Evolutionary conservation across 2,113 vertebrate species (phyloP).

Genomic region (Calyptommatus sinebrachiatus): DNA sequence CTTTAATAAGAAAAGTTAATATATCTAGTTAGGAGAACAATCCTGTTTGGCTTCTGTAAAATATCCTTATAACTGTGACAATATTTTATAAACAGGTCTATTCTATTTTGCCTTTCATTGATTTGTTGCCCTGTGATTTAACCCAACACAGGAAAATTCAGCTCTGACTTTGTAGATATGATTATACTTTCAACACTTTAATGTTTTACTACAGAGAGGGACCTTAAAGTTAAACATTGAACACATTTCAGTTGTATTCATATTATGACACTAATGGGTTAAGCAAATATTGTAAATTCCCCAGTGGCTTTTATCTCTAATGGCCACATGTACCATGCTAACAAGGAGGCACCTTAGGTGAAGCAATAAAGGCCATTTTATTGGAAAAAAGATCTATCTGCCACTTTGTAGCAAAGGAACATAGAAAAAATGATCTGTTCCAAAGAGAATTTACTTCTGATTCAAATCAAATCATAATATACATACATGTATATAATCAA

Average conservation of each 20-base stretch:
- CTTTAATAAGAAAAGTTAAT: neutral
- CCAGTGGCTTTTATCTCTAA: slow-evolving; percentile 6
- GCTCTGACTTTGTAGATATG: neutral
- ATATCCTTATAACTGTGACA: neutral
- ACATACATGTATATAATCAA: too few relatives aligned
- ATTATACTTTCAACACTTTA: neutral
- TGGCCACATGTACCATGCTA: neutral
- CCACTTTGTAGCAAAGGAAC: slow-evolving; percentile 15
- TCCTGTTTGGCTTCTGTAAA: neutral
- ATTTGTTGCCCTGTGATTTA: neutral
- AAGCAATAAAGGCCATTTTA: neutral
- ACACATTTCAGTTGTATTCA: neutral
- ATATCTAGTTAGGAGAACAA: neutral
- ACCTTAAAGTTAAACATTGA: neutral
- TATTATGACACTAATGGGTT: neutral
- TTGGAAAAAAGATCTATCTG: slow-evolving; percentile 4
- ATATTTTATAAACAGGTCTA: neutral
- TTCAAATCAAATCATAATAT: neutral
- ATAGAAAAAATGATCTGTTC: neutral
- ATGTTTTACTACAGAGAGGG: neutral
- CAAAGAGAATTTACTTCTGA: neutral
- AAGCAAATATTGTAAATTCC: slow-evolving; percentile 16
- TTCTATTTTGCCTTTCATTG: neutral
- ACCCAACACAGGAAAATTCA: neutral
- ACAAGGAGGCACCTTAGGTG: neutral